Percentiles rank a stretch among this genome's conserved stretches.
Conservation (phyloP, 2,113 vertebrate genomes). For the Sinocyclocheilus anophthalmus region DNA sequence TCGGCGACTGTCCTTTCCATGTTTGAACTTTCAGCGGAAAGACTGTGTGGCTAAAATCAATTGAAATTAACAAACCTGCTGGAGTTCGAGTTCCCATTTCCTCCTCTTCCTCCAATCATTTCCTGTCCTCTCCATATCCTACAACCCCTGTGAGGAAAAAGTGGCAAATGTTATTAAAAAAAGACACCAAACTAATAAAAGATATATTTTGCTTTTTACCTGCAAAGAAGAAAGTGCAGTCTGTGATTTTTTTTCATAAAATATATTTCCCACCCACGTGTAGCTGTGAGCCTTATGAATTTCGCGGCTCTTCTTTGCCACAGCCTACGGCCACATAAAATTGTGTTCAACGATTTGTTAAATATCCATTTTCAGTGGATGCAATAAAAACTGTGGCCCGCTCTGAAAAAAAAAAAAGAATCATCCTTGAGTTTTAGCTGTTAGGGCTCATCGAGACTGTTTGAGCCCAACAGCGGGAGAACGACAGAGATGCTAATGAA, state of each 20-base stretch:
- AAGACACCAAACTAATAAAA: conserved; percentile 2
- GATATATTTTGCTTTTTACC: neutral
- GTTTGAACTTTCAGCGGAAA: neutral
- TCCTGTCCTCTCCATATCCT: neutral
- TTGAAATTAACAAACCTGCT: neutral
- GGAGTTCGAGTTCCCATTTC: neutral
- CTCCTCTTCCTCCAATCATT: neutral
- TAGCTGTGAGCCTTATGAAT: conserved; percentile 14
- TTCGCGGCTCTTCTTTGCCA: neutral
- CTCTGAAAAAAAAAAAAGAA: neutral
- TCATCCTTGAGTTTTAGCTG: conserved; percentile 52
- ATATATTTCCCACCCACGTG: neutral
- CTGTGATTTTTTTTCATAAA: neutral
- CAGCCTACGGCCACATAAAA: conserved; percentile 42
- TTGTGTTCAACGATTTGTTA: conserved; percentile 47
- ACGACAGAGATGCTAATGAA: conserved; percentile 58
- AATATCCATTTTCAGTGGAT: conserved; percentile 39
- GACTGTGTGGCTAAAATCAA: neutral
- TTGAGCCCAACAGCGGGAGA: conserved; percentile 39
- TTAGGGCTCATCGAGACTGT: conserved; percentile 40
- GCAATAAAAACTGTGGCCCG: conserved; percentile 29
- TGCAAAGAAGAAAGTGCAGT: neutral
- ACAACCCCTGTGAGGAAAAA: neutral
- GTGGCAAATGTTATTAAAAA: neutral
- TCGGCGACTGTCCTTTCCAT: neutral